These are phyloP conservation scores for Blomia tropicalis DNA, from an alignment of 2,888 invertebrate genomes.

Conservation along the genomic window DNA sequence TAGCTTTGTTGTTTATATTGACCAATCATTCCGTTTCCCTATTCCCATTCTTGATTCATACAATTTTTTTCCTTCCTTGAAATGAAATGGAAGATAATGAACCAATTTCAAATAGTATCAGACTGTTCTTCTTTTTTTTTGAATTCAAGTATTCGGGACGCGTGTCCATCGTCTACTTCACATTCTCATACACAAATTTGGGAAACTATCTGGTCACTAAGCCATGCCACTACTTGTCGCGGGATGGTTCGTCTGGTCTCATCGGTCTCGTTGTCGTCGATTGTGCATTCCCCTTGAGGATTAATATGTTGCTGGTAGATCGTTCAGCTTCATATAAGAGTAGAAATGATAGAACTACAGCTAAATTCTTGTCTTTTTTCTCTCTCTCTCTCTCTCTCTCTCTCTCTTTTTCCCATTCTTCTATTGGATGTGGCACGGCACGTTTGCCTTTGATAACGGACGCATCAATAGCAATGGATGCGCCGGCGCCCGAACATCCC, in stretches of 20 bases:
- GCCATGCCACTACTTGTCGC: background rate
- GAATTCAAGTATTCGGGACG: conserved; percentile 10
- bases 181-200: too few relatives aligned
- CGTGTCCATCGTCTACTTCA: background rate
- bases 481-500: too few relatives aligned
- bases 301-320: background rate
- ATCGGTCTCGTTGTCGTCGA: background rate
- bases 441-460: too few relatives aligned
- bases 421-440: background rate
- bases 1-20: too few relatives aligned
- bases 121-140: too few relatives aligned
- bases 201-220: background rate
- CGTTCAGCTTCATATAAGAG: background rate
- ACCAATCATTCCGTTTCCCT: too few relatives aligned
- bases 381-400: background rate
- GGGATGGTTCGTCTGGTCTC: background rate
- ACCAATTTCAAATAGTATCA: too few relatives aligned
- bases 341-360: background rate
- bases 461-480: background rate
- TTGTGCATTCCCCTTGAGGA: background rate
- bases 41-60: too few relatives aligned
- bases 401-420: background rate
- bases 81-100: too few relatives aligned
- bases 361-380: background rate
- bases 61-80: too few relatives aligned